Conservation (phyloP, 1,140 invertebrate genomes). For the Drosophila subpulchrella region DNA sequence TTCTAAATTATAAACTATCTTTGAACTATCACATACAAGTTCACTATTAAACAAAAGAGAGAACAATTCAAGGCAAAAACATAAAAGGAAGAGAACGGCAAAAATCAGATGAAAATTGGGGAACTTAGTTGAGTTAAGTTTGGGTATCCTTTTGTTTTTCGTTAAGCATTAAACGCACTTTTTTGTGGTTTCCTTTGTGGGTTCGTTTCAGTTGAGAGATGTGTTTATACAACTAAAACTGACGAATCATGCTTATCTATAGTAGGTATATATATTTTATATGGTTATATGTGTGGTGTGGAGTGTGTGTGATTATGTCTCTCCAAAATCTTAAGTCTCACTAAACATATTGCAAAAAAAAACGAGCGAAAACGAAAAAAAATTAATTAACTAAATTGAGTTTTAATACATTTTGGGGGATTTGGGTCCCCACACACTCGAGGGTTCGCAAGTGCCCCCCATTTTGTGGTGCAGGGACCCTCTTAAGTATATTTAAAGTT, state of each 20-base stretch:
- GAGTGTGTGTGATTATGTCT: conserved; percentile 32
- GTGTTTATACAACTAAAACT: conserved; percentile 8
- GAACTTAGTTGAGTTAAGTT: background rate
- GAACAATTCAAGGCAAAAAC: conserved; percentile 22
- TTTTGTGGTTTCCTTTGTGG: background rate
- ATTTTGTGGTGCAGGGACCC: conserved; percentile 4
- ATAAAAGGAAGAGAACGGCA: background rate
- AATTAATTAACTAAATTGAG: conserved; percentile 41
- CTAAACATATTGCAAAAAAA: conserved; percentile 28
- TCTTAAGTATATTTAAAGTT: conserved; percentile 16
- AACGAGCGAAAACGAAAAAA: conserved; percentile 11
- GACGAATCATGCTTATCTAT: conserved; percentile 4
- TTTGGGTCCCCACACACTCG: background rate
- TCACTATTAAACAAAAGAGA: conserved; percentile 61
- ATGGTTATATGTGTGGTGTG: conserved; percentile 31
- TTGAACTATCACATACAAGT: conserved; percentile 84
- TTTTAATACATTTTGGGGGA: conserved; percentile 40
- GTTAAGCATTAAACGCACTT: conserved; percentile 25
- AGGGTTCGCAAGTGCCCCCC: background rate
- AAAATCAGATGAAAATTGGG: background rate
- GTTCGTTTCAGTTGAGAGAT: conserved; percentile 2
- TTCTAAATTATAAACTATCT: conserved; percentile 72
- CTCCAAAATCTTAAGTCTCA: conserved; percentile 20
- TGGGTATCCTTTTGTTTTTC: background rate
- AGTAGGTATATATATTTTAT: conserved; percentile 2